Evolutionary conservation across 2,888 invertebrate species (phyloP).

Genomic region (Stenchaetothrips biformis): DNA sequence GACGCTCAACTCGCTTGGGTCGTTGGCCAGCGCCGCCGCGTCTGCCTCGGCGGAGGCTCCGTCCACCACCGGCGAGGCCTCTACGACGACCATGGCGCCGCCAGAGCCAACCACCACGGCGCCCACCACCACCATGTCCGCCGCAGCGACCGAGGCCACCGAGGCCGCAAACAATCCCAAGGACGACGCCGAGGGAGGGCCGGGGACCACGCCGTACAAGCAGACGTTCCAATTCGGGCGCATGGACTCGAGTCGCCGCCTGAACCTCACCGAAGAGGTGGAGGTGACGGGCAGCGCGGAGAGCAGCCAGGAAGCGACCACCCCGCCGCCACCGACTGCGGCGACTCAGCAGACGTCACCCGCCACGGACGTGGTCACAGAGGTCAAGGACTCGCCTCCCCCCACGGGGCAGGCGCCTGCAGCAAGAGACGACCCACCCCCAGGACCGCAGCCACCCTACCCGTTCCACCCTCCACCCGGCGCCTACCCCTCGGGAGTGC

Average conservation of each 20-base stretch:
- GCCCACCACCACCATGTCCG: not conserved
- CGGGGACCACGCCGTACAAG: not conserved
- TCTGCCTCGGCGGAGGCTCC: not conserved
- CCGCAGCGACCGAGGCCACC: not conserved
- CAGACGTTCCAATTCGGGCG: not conserved
- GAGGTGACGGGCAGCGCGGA: not conserved
- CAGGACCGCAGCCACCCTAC: not conserved
- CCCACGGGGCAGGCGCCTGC: not conserved
- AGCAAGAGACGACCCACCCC: not conserved
- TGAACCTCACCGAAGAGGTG: conserved; percentile 9
- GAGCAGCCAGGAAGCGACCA: not conserved
- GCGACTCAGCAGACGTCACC: not conserved
- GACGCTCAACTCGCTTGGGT: not conserved
- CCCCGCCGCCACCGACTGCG: not conserved
- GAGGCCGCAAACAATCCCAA: not conserved
- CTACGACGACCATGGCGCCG: not conserved
- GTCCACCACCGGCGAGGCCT: not conserved
- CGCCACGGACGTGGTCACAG: not conserved
- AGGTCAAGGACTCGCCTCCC: not conserved
- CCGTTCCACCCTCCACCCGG: not conserved
- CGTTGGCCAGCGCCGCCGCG: not conserved
- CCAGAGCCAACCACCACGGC: not conserved
- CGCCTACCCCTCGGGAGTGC: not conserved
- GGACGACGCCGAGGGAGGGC: not conserved
- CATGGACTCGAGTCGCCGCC: not conserved